Evolutionary conservation across 92 coral and sea anemone species (phyloP).

Genomic region (Epizoanthus illoricatus): DNA sequence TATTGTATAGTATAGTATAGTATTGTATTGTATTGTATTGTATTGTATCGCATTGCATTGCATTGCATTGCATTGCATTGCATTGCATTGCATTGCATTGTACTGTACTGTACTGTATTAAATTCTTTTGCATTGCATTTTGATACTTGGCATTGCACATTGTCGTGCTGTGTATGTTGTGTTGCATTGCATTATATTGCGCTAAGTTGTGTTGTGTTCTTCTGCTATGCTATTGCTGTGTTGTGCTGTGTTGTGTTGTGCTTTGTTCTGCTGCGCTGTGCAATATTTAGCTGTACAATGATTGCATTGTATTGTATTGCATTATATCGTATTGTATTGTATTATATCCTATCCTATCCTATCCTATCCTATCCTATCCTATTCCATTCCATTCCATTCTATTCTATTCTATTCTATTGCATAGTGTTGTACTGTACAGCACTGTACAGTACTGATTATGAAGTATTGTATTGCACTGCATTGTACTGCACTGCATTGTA

Average conservation of each 20-base stretch:
- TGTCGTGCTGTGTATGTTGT: neutral
- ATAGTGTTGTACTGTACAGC: neutral
- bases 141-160: neutral
- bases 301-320: neutral
- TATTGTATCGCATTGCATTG: neutral
- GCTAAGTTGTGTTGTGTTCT: too few species aligned
- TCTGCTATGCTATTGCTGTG: neutral
- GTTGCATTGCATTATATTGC: neutral
- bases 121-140: neutral
- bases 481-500: neutral
- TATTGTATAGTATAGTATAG: too few species aligned
- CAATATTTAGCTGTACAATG: neutral
- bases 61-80: too few species aligned
- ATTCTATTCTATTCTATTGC: neutral
- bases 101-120: too few species aligned
- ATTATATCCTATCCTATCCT: neutral
- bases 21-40: neutral
- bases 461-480: too few species aligned
- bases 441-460: neutral
- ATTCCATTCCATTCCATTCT: neutral
- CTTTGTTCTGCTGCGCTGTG: neutral
- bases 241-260: neutral
- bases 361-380: too few species aligned
- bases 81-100: neutral
- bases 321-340: too few species aligned